Evolutionary conservation across 1,140 invertebrate species (phyloP).

Genomic region (Eumeta japonica): DNA sequence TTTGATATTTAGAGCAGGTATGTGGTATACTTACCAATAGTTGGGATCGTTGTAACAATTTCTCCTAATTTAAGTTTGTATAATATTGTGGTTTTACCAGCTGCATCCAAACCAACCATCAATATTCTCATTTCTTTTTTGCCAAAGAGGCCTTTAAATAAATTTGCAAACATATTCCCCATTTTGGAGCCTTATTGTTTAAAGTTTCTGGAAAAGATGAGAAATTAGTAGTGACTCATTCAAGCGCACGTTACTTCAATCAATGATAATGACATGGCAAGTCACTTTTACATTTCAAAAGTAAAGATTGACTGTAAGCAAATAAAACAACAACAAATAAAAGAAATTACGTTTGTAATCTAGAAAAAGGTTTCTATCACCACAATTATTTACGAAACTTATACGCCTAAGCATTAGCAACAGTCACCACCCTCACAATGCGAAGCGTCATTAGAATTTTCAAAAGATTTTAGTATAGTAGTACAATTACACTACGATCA

Average conservation of each 20-base stretch:
- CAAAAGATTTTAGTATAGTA: too few relatives aligned
- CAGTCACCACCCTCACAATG: constrained; percentile 35
- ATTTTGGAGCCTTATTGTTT: constrained; percentile 65
- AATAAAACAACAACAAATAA: neutral
- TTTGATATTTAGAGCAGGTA: too few relatives aligned
- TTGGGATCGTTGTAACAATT: constrained; percentile 99
- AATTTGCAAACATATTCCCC: constrained; percentile 84
- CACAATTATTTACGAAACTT: neutral
- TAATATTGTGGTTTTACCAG: constrained; percentile 99
- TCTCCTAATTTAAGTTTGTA: constrained; percentile 99
- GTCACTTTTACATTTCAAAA: constrained; percentile 27
- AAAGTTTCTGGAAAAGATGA: constrained; percentile 55
- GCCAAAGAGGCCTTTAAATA: constrained; percentile 95
- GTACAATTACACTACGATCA: too few relatives aligned
- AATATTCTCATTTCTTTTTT: constrained; percentile 99
- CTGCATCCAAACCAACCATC: constrained; percentile 97
- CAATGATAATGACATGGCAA: constrained; percentile 57
- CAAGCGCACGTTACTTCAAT: constrained; percentile 47
- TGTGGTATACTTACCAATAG: constrained; percentile 96
- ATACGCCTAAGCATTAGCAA: constrained; percentile 17
- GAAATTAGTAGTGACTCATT: constrained; percentile 47
- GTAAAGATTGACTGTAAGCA: neutral
- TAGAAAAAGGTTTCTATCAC: neutral
- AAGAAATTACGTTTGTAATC: too few relatives aligned
- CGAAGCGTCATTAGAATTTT: too few relatives aligned